Evolutionary conservation across 2,113 vertebrate species (phyloP).

Genomic region (Tretioscincus oriximinensis): DNA sequence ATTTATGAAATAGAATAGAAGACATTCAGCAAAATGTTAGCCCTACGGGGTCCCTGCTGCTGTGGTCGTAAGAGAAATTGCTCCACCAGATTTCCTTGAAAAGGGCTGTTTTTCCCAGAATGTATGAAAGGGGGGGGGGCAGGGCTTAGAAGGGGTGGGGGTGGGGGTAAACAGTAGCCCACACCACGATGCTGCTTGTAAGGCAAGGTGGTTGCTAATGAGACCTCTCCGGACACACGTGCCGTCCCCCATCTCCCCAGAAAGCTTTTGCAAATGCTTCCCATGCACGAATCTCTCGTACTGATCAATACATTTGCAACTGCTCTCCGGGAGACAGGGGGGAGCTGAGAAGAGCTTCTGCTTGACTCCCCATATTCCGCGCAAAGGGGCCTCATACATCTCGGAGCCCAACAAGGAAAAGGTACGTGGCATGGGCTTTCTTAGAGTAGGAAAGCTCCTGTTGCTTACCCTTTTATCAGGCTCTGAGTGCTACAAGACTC

Average conservation of each 20-base stretch:
- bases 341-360: neutral
- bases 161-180: neutral
- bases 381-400: no score
- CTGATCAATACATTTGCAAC: constrained; percentile 11
- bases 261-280: no score
- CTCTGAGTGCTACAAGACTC: no score
- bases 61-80: neutral
- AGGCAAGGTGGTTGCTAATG: constrained; percentile 25
- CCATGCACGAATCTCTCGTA: no score
- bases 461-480: no score
- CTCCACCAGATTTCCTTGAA: fast-evolving
- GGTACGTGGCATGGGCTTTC: no score
- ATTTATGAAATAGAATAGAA: constrained; percentile 47
- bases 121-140: fast-evolving
- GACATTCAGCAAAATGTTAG: constrained; percentile 27
- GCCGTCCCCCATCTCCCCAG: no score
- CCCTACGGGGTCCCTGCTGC: neutral
- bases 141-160: neutral
- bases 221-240: neutral
- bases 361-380: no score
- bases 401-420: no score
- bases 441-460: no score
- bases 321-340: neutral
- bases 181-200: fast-evolving
- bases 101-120: neutral